phyloP scores from a whole-genome alignment of 2,113 vertebrate species.

The Pavo muticus region DNA sequence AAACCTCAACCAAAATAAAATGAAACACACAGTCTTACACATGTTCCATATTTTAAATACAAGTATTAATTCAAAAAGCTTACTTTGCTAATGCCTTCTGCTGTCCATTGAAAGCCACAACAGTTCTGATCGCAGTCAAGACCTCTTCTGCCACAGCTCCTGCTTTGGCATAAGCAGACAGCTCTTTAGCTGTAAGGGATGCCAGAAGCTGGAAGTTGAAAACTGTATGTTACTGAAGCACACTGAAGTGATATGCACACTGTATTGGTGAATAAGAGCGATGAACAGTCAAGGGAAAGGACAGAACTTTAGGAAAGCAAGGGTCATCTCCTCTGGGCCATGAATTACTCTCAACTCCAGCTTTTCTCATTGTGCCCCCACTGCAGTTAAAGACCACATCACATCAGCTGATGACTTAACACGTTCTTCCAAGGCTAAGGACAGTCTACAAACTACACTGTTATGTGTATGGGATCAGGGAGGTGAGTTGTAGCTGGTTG shows the following conservation, averaged over 20 bases:
- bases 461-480: not conserved
- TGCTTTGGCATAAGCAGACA: conserved; percentile 72
- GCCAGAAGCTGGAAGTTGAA: conserved; percentile 62
- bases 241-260: not conserved
- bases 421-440: not conserved
- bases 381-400: not conserved
- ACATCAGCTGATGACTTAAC: not conserved
- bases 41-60: not conserved
- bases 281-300: not conserved
- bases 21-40: not conserved
- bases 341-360: not conserved
- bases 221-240: not conserved
- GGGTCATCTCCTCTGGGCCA: not conserved
- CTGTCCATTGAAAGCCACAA: conserved; percentile 78
- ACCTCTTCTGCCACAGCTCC: conserved; percentile 76
- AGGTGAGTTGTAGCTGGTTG: not conserved
- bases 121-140: conserved; percentile 71
- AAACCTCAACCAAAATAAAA: not conserved
- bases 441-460: not conserved
- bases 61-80: not conserved
- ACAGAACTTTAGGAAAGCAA: not conserved
- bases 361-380: not conserved
- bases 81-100: conserved; percentile 72
- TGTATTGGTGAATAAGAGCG: not conserved
- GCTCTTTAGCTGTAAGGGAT: conserved; percentile 67